phyloP scores from a whole-genome alignment of 2,888 invertebrate species.

The Chouioia cunea region DNA sequence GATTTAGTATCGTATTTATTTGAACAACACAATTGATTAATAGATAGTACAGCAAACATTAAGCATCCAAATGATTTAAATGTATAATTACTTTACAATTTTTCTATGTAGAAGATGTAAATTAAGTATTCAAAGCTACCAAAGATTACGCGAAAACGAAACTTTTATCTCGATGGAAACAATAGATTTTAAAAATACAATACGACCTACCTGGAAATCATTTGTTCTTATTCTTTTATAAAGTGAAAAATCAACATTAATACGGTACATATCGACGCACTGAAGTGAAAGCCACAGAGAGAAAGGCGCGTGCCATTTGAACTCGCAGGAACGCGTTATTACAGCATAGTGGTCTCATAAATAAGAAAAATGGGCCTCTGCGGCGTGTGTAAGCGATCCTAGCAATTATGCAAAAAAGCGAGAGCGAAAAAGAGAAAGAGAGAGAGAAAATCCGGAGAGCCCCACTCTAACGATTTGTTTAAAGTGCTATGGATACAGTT shows the following conservation, averaged over 20 bases:
- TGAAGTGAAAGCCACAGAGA: not conserved
- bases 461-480: no score
- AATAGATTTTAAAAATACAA: no score
- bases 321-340: conserved; percentile 25
- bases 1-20: no score
- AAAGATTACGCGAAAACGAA: no score
- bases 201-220: not conserved
- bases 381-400: not conserved
- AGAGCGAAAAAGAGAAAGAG: conserved; percentile 11
- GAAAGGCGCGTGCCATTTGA: not conserved
- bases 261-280: conserved; percentile 9
- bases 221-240: not conserved
- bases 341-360: conserved; percentile 36
- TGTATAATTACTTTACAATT: not conserved
- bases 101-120: conserved; percentile 2
- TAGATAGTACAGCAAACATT: no score
- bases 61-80: no score
- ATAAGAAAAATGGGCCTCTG: conserved; percentile 38
- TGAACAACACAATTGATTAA: no score
- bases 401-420: conserved; percentile 11
- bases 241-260: conserved; percentile 11
- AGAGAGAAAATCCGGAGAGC: not conserved
- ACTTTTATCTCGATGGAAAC: no score
- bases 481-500: no score
- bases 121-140: no score